Percentiles rank a stretch among this genome's conserved stretches.
Evolutionary conservation across 1,140 invertebrate genomes (phyloP).

Genomic region (Lucilia sericata): DNA sequence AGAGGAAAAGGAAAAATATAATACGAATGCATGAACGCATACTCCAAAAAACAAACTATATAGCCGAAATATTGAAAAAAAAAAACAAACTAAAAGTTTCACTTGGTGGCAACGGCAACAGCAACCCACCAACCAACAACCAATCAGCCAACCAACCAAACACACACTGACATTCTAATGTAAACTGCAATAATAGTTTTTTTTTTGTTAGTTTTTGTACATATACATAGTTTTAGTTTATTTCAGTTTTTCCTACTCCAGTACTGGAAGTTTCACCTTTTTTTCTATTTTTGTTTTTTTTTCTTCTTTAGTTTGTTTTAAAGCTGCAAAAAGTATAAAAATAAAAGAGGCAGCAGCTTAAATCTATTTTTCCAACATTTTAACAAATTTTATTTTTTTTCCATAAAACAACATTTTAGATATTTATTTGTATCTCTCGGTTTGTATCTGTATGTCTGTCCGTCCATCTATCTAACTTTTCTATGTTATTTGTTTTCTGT

Average conservation of each 20-base stretch:
- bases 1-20: neutral
- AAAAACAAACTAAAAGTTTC: neutral
- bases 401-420: neutral
- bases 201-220: neutral
- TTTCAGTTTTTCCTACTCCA: constrained; percentile 24
- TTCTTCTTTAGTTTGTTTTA: neutral
- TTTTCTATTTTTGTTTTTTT: neutral
- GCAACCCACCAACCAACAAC: neutral
- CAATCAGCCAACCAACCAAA: neutral
- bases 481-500: no score
- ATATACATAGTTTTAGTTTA: constrained; percentile 36
- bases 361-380: constrained; percentile 31
- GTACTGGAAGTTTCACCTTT: constrained; percentile 37
- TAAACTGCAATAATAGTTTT: no score
- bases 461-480: neutral
- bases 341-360: neutral
- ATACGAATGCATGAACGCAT: constrained; percentile 28
- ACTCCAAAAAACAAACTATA: constrained; percentile 3
- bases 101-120: constrained; percentile 25
- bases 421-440: neutral
- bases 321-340: neutral
- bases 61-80: neutral
- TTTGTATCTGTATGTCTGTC: neutral
- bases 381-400: neutral
- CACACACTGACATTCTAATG: neutral